Base-by-base conservation (phyloP, 2,888 invertebrate genomes). In the Diachrysia chrysitis region DNA sequence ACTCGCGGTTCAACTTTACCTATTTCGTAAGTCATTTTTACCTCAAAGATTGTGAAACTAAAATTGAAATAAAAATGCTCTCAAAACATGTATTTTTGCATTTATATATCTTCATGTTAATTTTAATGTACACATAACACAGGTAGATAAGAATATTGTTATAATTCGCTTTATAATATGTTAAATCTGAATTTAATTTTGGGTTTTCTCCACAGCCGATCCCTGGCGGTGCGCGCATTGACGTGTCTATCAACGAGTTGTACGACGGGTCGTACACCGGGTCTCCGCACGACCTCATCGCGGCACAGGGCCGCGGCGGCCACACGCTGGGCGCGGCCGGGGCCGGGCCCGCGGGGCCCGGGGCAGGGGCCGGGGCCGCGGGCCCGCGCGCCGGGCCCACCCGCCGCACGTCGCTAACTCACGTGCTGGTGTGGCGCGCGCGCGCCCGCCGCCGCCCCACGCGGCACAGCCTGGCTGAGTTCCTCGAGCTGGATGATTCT, bases 181-280 rank as follows among this genome's bases (percentile, higher is more conserved):
- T n/a, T n/a, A n/a, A n/a, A n/a, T n/a, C n/a, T n/a, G n/a, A n/a
- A n/a, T n/a, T n/a, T 25, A 25, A 25, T 25, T 10, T 37, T 37
- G 12, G 7, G 37, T 37, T 12, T 42, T 0, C 9, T 60, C 29
- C n/a, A 16, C 89, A 97, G 96, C 97, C 97, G 42, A 97, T 97
- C 78, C 94, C 96, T 0, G 96, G 96, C 83, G 98, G 98, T 71
- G 98, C 98, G 51, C 96, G 98, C 69, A 98, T 99, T 78, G 99
- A 99, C 93, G 99, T 99, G 1, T 98, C 99, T 0, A 98, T 99
- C 81, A 99, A 99, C 93, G 99, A 99, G 90, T 95, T 97, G 71
- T 99, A 98, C 92, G 99, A 99, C 93, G 99, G 99, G 0, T 99
- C 99, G 0, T 99, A 99, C 92, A 97, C 98, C 14, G 99, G 99